Base-by-base conservation (phyloP, 2,888 invertebrate genomes). In the Lasioglossum zephyrum region DNA sequence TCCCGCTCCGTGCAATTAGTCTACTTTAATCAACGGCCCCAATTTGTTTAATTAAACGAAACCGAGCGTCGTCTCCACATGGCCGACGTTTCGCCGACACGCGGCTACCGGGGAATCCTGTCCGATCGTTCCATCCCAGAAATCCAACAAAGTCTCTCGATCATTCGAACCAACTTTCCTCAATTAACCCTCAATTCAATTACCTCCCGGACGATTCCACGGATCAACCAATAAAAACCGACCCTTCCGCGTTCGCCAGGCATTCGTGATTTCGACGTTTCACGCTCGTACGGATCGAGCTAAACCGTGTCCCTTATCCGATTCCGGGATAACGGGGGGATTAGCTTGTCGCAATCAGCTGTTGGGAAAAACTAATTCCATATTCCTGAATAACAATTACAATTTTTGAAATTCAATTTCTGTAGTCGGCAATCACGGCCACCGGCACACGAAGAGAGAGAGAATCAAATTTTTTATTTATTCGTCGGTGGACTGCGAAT, bases 181-280 rank as follows among this genome's bases (percentile, higher is more conserved):
- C 72, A 72, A 72, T 72, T 72, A 72, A 41, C 72, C 72, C 41
- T 41, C 72, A 5, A 72, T 72, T 41, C 72, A 41, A 72, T 72
- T 39, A 72, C n/a, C 72, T n/a, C 41, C 41, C 26, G 41, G 41
- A 44, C 70, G 2, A 72, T 41, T 72, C 11, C 41, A 22, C 36
- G 69, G 36, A 69, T 69, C 69, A 22, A 69, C 69, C 69, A 69
- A 69, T 69, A 69, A 69, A 69, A 69, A 39, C 69, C 69, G 69
- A 18, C 36, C 36, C 31, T 36, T 22, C 9, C 6, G 8, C 36
- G 36, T 9, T 39, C 69, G 36, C 22, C 39, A 1, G 36, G 36
- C 31, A 66, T 66, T 66, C 69, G 69, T 39, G 69, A 39, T 69
- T 69, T 39, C 69, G 69, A 22, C 36, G 22, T 22, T 31, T 31